Percentiles rank a stretch among this genome's conserved stretches.
phyloP scores from a whole-genome alignment of 2,888 invertebrate genomes.

The Laspeyria flexula region DNA sequence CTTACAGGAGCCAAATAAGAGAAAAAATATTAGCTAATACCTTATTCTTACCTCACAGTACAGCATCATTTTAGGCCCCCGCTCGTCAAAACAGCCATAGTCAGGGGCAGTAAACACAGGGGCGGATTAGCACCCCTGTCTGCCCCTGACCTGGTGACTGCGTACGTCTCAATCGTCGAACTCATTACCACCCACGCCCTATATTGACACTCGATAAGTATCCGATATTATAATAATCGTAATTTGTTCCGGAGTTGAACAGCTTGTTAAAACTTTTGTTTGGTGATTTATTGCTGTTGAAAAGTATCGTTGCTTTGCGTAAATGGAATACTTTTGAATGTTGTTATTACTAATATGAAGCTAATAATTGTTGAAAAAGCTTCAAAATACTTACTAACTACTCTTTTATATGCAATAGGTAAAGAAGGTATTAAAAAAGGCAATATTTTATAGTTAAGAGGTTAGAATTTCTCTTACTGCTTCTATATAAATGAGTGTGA shows the following conservation, averaged over 20 bases:
- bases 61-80: slow-evolving; percentile 44
- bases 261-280: slow-evolving; percentile 23
- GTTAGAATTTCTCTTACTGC: too few relatives aligned
- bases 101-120: slow-evolving; percentile 54
- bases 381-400: too few relatives aligned
- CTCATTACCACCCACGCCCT: slow-evolving; percentile 53
- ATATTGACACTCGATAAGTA: slow-evolving; percentile 42
- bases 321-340: background rate
- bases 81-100: slow-evolving; percentile 14
- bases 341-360: too few relatives aligned
- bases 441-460: too few relatives aligned
- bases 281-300: slow-evolving; percentile 8
- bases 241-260: slow-evolving; percentile 35
- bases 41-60: too few relatives aligned
- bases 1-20: too few relatives aligned
- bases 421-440: too few relatives aligned
- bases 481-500: too few relatives aligned
- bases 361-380: too few relatives aligned
- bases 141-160: slow-evolving; percentile 77
- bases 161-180: slow-evolving; percentile 67
- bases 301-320: background rate
- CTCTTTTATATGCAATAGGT: too few relatives aligned
- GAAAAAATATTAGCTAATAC: too few relatives aligned
- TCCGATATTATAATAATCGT: slow-evolving; percentile 46
- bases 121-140: slow-evolving; percentile 69